Evolutionary conservation across 2,113 vertebrate genomes (phyloP), one percentile per base, ranked within the genome.

Genomic region (Chaetodon trifascialis): DNA sequence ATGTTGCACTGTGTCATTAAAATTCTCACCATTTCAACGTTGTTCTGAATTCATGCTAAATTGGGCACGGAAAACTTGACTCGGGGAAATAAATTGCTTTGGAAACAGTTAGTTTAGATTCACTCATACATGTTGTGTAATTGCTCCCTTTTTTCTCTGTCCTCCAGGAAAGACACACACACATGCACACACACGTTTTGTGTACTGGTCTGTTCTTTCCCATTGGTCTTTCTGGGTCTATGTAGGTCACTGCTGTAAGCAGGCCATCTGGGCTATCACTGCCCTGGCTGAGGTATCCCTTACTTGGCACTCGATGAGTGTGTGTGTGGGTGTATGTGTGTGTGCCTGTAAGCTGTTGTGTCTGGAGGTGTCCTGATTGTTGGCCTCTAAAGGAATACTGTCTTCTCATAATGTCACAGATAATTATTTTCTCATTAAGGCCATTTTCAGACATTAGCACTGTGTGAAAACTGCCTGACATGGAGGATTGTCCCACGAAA

Each of bases 191-290:
- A 76, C 66, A 49, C 51, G 73, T 52, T 34, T 60, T 56, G 52
- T 71, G 79, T 56, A 64, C 38, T 49, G 44, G 80, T 82, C 70
- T 52, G 12, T 76, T 84, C 69, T 75, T 42, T 78, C 55, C 69
- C 63, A 38, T 83, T 54, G 51, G 76, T 81, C 52, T 80, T 76
- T 59, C 15, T 88, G 36, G 47, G 69, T 83, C 68, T 80, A 89
- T 89, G 70, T 90, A 82, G 90, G 90, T 87, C 90, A 88, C 15
- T 67, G 75, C 71, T 82, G 63, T 77, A 55, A 84, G 77, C 78
- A 86, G 68, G 40, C 82, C 82, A 88, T 85, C 86, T 88, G 83
- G 54, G 68, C 58, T 78, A 60, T 77, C 86, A 80, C 56, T 76
- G 30, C n/a, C 73, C 64, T 56, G 73, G 76, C 68, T 56, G 66